Conservation (phyloP, 2,797 vertebrate genomes). For the Tiaroga cobitis region DNA sequence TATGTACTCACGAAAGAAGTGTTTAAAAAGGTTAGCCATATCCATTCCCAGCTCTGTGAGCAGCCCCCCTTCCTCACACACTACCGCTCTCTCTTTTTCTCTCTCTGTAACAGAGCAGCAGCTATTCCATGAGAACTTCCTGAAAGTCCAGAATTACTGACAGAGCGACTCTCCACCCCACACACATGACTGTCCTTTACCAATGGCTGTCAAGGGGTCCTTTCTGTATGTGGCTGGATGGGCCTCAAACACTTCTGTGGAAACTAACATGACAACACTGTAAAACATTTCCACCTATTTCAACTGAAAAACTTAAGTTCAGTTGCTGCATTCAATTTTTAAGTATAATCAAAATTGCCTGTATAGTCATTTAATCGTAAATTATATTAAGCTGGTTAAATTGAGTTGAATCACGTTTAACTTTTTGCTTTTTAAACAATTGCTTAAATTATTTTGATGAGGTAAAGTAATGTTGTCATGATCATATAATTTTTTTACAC, state of each 20-base stretch:
- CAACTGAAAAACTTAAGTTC: background rate
- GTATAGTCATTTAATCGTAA: background rate
- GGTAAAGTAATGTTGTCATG: no score
- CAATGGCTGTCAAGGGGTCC: slow-evolving; percentile 53
- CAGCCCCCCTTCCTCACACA: slow-evolving; percentile 26
- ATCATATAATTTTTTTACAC: no score
- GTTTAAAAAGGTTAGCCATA: slow-evolving; percentile 78
- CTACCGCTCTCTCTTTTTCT: slow-evolving; percentile 35
- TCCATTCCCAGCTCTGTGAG: slow-evolving; percentile 50
- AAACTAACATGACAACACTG: slow-evolving; percentile 13
- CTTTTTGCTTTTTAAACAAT: no score
- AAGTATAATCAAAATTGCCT: background rate
- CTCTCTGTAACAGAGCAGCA: slow-evolving; percentile 41
- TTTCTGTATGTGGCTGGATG: slow-evolving; percentile 20
- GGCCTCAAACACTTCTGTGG: slow-evolving; percentile 30
- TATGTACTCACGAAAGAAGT: slow-evolving; percentile 86
- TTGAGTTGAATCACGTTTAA: no score
- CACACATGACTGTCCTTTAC: slow-evolving; percentile 68
- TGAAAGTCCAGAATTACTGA: slow-evolving; percentile 75
- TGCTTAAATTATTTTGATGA: no score
- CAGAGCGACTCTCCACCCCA: slow-evolving; percentile 72
- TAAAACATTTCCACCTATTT: background rate
- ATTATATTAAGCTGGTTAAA: background rate
- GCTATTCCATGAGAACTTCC: slow-evolving; percentile 63
- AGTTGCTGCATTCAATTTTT: background rate